Evolutionary conservation across 2,797 vertebrate genomes (phyloP).

Genomic region (Salmo trutta): DNA sequence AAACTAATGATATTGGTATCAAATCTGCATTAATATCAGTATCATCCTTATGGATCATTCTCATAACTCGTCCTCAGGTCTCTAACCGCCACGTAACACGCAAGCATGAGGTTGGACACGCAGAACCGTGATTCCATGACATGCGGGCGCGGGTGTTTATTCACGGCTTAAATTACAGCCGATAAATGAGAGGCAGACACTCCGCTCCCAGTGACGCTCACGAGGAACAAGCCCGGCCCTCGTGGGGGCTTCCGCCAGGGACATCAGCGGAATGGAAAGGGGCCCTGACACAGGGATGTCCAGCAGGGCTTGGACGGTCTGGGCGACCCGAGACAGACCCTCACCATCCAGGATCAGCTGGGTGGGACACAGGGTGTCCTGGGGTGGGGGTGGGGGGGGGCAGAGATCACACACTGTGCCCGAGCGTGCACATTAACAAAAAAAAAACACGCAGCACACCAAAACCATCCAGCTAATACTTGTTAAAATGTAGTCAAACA

Average conservation of each 20-base stretch:
- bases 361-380: conserved; percentile 83
- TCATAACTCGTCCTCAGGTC: no score
- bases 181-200: conserved; percentile 56
- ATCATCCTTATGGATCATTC: no score
- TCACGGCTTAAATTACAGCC: conserved; percentile 51
- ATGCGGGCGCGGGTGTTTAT: neutral
- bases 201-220: conserved; percentile 25
- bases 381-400: conserved; percentile 40
- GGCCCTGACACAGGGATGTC: conserved; percentile 50
- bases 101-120: no score
- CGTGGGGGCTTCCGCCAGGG: conserved; percentile 12
- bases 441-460: neutral
- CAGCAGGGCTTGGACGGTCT: conserved; percentile 73
- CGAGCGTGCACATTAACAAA: no score
- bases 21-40: no score
- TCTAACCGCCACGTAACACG: no score
- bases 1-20: no score
- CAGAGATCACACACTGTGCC: conserved; percentile 3
- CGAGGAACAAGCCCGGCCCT: conserved; percentile 11
- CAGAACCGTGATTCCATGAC: conserved; percentile 21
- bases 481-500: neutral
- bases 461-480: neutral
- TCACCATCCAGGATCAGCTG: conserved; percentile 83
- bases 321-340: conserved; percentile 76
- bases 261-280: conserved; percentile 54